Evolutionary conservation across 2,797 vertebrate species (phyloP), one percentile per base, ranked within the genome.

Genomic region (Takifugu rubripes): DNA sequence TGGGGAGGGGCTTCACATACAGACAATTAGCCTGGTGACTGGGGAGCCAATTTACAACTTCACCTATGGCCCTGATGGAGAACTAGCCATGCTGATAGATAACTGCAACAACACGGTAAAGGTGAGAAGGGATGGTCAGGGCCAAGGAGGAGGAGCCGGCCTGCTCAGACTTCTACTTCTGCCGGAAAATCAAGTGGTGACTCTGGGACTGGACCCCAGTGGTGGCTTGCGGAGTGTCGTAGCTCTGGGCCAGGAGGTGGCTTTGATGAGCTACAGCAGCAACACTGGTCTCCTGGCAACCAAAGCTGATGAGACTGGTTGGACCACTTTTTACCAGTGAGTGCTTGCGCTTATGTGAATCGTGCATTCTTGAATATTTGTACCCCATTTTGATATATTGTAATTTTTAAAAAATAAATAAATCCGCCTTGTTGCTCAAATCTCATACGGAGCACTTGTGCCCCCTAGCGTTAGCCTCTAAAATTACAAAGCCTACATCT

Each of bases 261-360:
- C 95, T 74, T 90, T 96, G 87, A 94, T 99, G 92, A 94, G 94
- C 55, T 99, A 99, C 79, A 93, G 93, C 2, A 94, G 94, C 67
- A 97, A 88, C 89, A 96, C 92, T 0, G 97, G 96, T 52, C 93
- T 99, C 61, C 89, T 99, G 49, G 93, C 95, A 70, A 96, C 96
- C 82, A 99, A 97, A 89, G 96, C 96, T 26, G 97, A 99, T 56
- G 96, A 99, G 87, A 99, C 95, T 1, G 97, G 96, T 73, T 99
- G 97, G 97, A 99, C 97, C 48, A 98, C 94, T 5, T 99, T 99
- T 91, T 98, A 97, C 85, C 94, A 97, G 97, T 99, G 92, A 97
- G 97, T 84, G 47, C 70, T 54, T 61, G 49, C 27, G 49, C 61
- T 11, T 45, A n/a, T 59, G 57, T 26, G 14, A 66, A 43, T 29